A percentile compares a stretch with the other conserved stretches of the same genome.
These are phyloP conservation scores for Tympanuchus pallidicinctus DNA, from an alignment of 2,113 vertebrate species.

Conservation along the genomic window DNA sequence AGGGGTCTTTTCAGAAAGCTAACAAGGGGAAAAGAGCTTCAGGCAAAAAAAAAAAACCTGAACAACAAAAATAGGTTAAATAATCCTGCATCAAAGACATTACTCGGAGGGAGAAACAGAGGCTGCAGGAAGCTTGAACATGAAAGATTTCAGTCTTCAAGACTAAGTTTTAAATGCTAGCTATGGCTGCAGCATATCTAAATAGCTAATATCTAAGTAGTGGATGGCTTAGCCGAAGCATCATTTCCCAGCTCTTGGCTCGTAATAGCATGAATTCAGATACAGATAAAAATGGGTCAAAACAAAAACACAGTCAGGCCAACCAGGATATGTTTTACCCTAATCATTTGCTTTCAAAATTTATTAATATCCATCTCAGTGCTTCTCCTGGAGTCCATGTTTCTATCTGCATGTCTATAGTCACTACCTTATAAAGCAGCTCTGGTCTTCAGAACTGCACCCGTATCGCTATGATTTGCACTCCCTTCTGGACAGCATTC, in stretches of 20 bases:
- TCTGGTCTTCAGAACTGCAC: neutral
- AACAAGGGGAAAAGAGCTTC: neutral
- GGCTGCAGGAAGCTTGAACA: neutral
- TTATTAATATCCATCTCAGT: neutral
- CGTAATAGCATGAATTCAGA: neutral
- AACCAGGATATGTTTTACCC: neutral
- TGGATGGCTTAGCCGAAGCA: neutral
- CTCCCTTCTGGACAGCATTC: neutral
- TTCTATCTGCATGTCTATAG: neutral
- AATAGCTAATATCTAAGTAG: neutral
- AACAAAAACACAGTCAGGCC: neutral
- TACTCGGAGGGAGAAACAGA: neutral
- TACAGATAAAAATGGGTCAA: neutral
- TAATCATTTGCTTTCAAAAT: neutral
- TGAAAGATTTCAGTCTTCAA: neutral
- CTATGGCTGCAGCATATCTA: neutral
- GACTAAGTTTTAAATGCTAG: neutral
- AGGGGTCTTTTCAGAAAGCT: neutral
- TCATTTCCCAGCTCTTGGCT: neutral
- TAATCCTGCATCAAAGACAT: neutral
- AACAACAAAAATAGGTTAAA: neutral
- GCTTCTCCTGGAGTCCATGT: neutral
- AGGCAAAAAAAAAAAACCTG: neutral
- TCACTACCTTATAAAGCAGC: neutral
- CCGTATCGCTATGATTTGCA: neutral